These are phyloP conservation scores for Pemphredon lugubris DNA, from an alignment of 2,888 invertebrate species.

Conservation along the genomic window DNA sequence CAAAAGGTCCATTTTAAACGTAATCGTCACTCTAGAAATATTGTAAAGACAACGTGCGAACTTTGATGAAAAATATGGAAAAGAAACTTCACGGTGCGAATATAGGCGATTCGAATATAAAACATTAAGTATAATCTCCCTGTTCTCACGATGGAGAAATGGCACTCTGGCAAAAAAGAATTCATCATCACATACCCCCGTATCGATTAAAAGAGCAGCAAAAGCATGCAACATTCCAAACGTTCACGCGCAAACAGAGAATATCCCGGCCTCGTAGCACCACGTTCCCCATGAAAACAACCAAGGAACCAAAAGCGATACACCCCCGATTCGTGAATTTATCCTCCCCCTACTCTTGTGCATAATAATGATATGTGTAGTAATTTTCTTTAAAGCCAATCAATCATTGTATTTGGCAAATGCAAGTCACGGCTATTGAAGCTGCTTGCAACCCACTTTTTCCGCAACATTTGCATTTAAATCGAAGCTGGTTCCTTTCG, in stretches of 20 bases:
- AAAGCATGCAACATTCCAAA: slow-evolving; percentile 76
- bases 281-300: slow-evolving; percentile 34
- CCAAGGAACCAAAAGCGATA: background rate
- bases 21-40: no score
- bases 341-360: no score
- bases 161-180: slow-evolving; percentile 43
- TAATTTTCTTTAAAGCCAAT: no score
- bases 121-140: slow-evolving; percentile 28
- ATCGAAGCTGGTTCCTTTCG: slow-evolving; percentile 22
- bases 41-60: no score
- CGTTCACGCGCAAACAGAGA: slow-evolving; percentile 66
- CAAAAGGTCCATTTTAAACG: no score
- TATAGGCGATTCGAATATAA: no score
- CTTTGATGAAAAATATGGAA: no score
- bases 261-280: slow-evolving; percentile 39
- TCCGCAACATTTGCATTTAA: slow-evolving; percentile 54
- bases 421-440: no score
- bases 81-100: no score
- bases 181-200: slow-evolving; percentile 38
- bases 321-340: slow-evolving; percentile 4
- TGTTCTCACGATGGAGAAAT: slow-evolving; percentile 29
- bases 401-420: no score
- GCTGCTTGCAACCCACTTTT: no score
- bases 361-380: no score
- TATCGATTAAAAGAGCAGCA: slow-evolving; percentile 57